These are phyloP conservation scores for Cyclargus thomasi DNA, from an alignment of 1,140 invertebrate species.

Conservation along the genomic window DNA sequence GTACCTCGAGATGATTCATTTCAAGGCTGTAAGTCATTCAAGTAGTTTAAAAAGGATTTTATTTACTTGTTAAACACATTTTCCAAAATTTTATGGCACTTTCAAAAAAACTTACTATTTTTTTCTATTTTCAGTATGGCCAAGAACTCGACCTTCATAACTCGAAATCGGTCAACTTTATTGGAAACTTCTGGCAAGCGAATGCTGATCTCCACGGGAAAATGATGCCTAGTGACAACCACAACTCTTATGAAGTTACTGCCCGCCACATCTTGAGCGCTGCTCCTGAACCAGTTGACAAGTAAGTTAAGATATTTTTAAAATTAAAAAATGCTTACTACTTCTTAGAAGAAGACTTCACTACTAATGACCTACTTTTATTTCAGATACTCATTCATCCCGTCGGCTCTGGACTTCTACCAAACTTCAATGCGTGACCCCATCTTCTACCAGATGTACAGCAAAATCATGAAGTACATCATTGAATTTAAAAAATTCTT, in stretches of 20 bases:
- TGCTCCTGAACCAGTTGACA: constrained; percentile 40
- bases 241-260: constrained; percentile 74
- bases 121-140: constrained; percentile 42
- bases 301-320: constrained; percentile 47
- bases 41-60: background rate
- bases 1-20: constrained; percentile 50
- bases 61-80: constrained; percentile 2
- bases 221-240: constrained; percentile 75
- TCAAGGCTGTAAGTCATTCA: constrained; percentile 52
- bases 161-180: constrained; percentile 50
- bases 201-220: constrained; percentile 79
- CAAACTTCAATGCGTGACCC: constrained; percentile 80
- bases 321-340: too few relatives aligned
- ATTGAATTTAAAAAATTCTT: constrained; percentile 77
- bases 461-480: constrained; percentile 77
- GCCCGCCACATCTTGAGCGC: constrained; percentile 67
- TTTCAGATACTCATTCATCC: constrained; percentile 61
- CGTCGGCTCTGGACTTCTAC: constrained; percentile 74
- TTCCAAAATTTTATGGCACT: constrained; percentile 14
- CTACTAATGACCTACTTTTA: too few relatives aligned
- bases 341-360: too few relatives aligned
- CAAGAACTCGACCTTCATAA: constrained; percentile 58
- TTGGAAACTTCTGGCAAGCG: constrained; percentile 82
- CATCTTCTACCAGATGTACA: constrained; percentile 79
- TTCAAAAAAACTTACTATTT: too few relatives aligned